phyloP scores from a whole-genome alignment of 2,888 invertebrate species.

The Perdita meconis region DNA sequence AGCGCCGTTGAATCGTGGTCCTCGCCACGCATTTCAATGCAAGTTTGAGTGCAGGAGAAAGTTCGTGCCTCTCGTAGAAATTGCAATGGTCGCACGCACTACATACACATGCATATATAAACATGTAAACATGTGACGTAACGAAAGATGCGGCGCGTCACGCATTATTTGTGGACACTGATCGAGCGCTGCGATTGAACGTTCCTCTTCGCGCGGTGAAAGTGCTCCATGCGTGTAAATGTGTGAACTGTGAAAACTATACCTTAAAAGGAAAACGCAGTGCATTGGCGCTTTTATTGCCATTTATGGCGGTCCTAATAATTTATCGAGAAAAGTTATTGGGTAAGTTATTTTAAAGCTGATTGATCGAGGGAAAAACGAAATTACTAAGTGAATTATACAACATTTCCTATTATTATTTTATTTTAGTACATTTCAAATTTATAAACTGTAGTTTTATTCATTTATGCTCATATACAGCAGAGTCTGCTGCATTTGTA shows the following conservation, averaged over 20 bases:
- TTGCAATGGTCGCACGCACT: background rate
- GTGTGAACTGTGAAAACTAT: too few species aligned
- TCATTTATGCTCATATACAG: too few species aligned
- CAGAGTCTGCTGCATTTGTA: too few species aligned
- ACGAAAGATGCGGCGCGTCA: conserved; percentile 22
- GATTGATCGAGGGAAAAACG: too few species aligned
- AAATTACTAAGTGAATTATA: too few species aligned
- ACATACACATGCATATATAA: conserved; percentile 8
- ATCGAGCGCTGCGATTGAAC: background rate
- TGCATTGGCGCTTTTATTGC: too few species aligned
- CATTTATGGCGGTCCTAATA: too few species aligned
- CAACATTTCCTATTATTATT: too few species aligned
- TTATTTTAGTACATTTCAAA: too few species aligned
- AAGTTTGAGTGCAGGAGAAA: background rate
- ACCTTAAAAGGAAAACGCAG: conserved; percentile 25
- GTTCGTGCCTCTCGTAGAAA: conserved; percentile 7
- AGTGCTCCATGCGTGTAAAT: conserved; percentile 13
- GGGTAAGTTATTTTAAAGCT: too few species aligned
- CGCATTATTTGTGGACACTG: conserved; percentile 11
- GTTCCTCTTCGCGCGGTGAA: background rate
- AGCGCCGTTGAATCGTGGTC: conserved; percentile 5
- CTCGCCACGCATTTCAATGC: background rate
- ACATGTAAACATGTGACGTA: conserved; percentile 58
- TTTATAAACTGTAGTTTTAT: too few species aligned
- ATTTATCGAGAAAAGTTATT: too few species aligned